phyloP scores from a whole-genome alignment of 2,888 invertebrate species.

The Galerucella nymphaeae region DNA sequence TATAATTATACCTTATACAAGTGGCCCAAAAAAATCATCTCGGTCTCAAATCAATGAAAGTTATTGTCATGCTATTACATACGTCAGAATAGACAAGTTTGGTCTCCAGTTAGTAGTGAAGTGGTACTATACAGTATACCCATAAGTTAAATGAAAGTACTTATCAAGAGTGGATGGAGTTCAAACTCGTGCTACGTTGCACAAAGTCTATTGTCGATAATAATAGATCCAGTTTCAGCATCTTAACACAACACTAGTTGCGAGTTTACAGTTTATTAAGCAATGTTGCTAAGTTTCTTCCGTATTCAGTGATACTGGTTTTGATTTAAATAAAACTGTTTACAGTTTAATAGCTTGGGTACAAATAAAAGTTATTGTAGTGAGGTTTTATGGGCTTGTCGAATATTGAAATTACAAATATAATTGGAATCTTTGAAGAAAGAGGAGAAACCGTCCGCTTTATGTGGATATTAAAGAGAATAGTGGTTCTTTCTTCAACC shows the following conservation, averaged over 20 bases:
- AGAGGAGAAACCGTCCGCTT: too few relatives aligned
- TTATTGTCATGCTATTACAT: neutral
- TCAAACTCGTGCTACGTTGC: conserved; percentile 14
- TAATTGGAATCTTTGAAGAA: too few relatives aligned
- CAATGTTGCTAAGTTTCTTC: neutral
- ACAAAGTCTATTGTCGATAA: conserved; percentile 13
- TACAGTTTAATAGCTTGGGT: too few relatives aligned
- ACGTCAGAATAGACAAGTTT: neutral
- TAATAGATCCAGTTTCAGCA: neutral
- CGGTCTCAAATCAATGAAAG: too few relatives aligned
- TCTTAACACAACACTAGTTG: neutral
- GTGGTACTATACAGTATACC: neutral
- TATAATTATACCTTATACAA: too few relatives aligned
- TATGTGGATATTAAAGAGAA: too few relatives aligned
- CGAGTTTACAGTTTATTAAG: neutral
- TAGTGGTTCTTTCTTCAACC: neutral
- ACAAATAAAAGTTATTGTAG: too few relatives aligned
- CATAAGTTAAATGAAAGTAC: conserved; percentile 18
- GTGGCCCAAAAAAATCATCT: too few relatives aligned
- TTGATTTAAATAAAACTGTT: neutral
- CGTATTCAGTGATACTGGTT: neutral
- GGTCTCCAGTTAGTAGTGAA: neutral
- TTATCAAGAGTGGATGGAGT: conserved; percentile 2
- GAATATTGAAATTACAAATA: too few relatives aligned
- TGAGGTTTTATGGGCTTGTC: too few relatives aligned